Base-by-base conservation (phyloP, 2,797 vertebrate species). In the Octomys mimax region DNA sequence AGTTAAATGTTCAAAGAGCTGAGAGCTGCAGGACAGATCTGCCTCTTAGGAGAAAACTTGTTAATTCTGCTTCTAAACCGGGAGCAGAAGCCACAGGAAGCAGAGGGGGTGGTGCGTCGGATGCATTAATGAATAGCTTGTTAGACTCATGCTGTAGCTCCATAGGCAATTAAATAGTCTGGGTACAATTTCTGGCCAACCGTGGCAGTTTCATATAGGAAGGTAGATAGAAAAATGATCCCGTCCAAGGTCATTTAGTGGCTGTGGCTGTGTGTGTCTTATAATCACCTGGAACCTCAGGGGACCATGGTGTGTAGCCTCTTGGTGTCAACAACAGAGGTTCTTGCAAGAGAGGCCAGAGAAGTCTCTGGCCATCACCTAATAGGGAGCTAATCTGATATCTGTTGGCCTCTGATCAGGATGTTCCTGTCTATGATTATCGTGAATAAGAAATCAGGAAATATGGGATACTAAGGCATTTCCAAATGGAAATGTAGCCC, bases 51-150 rank as follows among this genome's bases (percentile, higher is more conserved):
- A 89, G 66, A 95, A 96, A 92, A 94, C 82, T 82, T 95, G 89
- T 96, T 97, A 95, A 81, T 95, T 97, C 93, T 96, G 79, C 90
- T 91, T 75, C 92, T 92, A 84, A 96, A 96, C 49, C 66, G 73
- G 90, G 73, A 95, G 88, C 46, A 92, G 82, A 96, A 91, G 31
- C 90, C 86, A 77, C 52, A 61, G 82, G 95, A 96, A 90, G 62
- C 42, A 73, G 79, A 52, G 31, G 81, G 57, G 22, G 18, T 12
- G 22, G 18, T 12, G 16, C 88, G 62, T 66, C 22, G 59, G 87
- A 42, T 39, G n/a, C 62, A 80, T 84, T 95, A 91, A 94, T n/a
- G 81, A 96, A 59, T 80, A 87, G 92, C 89, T 92, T 7, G 36
- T 96, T 96, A 96, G 96, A n/a, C 85, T 91, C 93, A 11, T 42